phyloP scores from a whole-genome alignment of 2,113 vertebrate genomes.

The Zootoca vivipara region DNA sequence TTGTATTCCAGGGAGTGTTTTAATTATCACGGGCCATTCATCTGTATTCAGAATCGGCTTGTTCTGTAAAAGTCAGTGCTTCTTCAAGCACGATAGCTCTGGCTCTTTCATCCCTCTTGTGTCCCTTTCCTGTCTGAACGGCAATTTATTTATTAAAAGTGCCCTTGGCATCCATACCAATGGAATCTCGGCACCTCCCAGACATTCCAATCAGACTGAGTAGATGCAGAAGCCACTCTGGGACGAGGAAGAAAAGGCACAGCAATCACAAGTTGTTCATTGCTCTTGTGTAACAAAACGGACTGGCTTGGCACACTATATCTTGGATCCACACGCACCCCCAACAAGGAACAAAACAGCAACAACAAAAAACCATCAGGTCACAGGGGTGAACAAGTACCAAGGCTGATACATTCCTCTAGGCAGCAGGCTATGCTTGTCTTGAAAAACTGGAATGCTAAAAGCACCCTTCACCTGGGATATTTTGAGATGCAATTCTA shows the following conservation, averaged over 20 bases:
- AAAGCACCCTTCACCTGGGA: not conserved
- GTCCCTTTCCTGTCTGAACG: slow-evolving; percentile 9
- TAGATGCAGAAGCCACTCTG: slow-evolving; percentile 13
- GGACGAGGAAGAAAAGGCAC: not conserved
- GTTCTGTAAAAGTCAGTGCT: slow-evolving; percentile 22
- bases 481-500: not conserved
- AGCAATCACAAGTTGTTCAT: not conserved
- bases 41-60: slow-evolving; percentile 45
- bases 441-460: not conserved
- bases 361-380: not conserved
- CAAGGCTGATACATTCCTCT: not conserved
- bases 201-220: slow-evolving; percentile 8
- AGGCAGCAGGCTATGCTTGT: accelerated
- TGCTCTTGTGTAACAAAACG: not conserved
- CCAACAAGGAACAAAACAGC: not conserved
- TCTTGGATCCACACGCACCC: not conserved
- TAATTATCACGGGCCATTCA: slow-evolving; percentile 45
- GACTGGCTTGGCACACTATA: not conserved
- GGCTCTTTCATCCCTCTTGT: slow-evolving; percentile 11
- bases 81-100: not conserved
- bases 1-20: slow-evolving; percentile 24
- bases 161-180: slow-evolving; percentile 16
- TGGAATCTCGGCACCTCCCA: not conserved
- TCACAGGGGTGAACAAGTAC: not conserved
- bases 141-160: slow-evolving; percentile 37